These are phyloP conservation scores for Popillia japonica DNA, from an alignment of 1,140 invertebrate genomes.

Conservation along the genomic window DNA sequence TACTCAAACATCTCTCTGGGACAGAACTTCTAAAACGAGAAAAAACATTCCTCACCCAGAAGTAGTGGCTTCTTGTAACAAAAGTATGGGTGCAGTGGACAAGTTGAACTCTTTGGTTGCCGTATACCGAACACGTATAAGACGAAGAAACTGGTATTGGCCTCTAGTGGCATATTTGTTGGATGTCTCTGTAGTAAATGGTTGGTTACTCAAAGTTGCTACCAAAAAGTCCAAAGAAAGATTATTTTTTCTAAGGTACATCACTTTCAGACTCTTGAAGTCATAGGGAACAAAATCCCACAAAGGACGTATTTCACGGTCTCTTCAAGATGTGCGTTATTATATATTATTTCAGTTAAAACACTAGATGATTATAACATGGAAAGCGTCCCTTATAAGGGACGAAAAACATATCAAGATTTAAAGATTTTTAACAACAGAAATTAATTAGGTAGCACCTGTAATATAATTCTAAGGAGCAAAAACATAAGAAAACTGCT, in stretches of 20 bases:
- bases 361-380: too few species aligned
- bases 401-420: not conserved
- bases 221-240: not conserved
- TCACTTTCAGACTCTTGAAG: not conserved
- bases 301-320: not conserved
- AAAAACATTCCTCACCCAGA: conserved; percentile 14
- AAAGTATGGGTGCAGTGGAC: conserved; percentile 57
- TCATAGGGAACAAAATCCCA: not conserved
- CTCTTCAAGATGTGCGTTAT: not conserved
- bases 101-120: conserved; percentile 49
- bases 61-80: conserved; percentile 54
- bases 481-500: not conserved
- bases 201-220: conserved; percentile 5
- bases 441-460: not conserved
- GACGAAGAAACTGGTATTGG: too few species aligned
- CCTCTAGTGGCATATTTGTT: not conserved
- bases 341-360: not conserved
- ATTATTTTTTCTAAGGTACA: not conserved
- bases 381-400: not conserved
- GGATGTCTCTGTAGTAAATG: not conserved
- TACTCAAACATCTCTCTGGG: not conserved
- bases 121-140: conserved; percentile 43
- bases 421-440: not conserved
- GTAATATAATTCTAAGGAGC: not conserved
- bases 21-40: not conserved